A percentile compares a stretch with the other conserved stretches of the same genome.
Evolutionary conservation across 2,113 vertebrate genomes (phyloP).

Genomic region (Cairina moschata): DNA sequence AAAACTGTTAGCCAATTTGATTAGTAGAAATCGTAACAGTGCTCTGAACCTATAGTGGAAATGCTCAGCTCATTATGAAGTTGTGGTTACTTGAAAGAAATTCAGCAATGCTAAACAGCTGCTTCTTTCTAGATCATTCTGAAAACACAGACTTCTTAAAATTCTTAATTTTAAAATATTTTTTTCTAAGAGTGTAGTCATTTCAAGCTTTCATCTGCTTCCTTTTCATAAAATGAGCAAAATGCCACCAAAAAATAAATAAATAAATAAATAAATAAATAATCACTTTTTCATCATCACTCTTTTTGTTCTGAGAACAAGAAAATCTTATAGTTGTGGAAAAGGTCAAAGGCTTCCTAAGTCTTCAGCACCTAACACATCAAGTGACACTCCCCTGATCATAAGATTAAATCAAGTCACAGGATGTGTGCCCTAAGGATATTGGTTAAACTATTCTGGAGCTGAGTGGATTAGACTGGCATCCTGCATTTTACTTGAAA

Average conservation of each 20-base stretch:
- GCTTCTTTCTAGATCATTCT: neutral
- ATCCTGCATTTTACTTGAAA: slow-evolving; percentile 58
- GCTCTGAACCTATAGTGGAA: neutral
- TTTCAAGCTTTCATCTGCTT: neutral
- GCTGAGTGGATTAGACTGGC: slow-evolving; percentile 70
- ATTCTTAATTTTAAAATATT: neutral
- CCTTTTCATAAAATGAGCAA: neutral
- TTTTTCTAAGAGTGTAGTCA: neutral
- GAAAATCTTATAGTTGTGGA: slow-evolving; percentile 11
- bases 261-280: neutral
- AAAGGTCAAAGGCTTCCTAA: slow-evolving; percentile 57
- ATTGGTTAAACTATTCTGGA: slow-evolving; percentile 66
- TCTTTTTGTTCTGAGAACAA: slow-evolving; percentile 10
- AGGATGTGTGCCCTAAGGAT: slow-evolving; percentile 66
- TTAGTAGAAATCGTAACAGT: neutral
- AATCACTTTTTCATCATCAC: neutral
- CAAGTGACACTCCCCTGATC: slow-evolving; percentile 67
- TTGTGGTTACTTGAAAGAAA: neutral
- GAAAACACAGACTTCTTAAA: neutral
- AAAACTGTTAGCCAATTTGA: neutral
- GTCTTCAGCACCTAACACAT: slow-evolving; percentile 52
- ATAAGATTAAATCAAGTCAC: slow-evolving; percentile 73
- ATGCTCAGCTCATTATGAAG: neutral
- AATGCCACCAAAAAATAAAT: neutral
- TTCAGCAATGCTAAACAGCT: neutral